phyloP scores from a whole-genome alignment of 2,888 invertebrate genomes.

The Pachycephus smyrnensis region DNA sequence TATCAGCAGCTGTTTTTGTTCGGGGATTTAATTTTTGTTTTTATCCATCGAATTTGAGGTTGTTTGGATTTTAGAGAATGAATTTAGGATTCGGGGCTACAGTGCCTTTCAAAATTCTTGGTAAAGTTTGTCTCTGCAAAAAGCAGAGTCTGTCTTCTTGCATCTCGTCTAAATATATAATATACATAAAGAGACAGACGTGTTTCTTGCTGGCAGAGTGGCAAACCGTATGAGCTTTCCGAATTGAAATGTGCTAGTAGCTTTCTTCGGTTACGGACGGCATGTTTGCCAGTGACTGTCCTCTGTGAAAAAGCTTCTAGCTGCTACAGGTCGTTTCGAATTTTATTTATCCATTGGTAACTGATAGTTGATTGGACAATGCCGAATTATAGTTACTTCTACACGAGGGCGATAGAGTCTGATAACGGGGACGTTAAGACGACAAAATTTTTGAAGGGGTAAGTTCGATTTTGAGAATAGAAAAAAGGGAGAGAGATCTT shows the following conservation, averaged over 20 bases:
- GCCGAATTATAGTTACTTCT: constrained; percentile 56
- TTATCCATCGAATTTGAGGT: no score
- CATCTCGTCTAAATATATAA: not conserved
- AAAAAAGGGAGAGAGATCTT: not conserved
- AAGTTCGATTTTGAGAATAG: constrained; percentile 27
- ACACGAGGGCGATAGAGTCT: constrained; percentile 47
- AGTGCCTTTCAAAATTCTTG: no score
- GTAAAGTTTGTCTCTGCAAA: no score
- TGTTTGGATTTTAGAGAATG: no score
- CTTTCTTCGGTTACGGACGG: not conserved
- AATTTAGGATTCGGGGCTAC: no score
- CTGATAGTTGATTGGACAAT: constrained; percentile 23
- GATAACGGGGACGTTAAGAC: constrained; percentile 42
- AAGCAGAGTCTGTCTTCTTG: not conserved
- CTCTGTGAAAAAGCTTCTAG: not conserved
- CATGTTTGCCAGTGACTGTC: not conserved
- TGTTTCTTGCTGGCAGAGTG: not conserved
- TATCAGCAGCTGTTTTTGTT: no score
- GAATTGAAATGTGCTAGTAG: not conserved
- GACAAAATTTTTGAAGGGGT: constrained; percentile 55
- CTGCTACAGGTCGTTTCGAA: no score
- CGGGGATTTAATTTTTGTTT: no score
- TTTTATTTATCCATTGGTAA: no score
- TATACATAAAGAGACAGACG: not conserved
- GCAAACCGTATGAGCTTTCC: not conserved